Percentiles rank a stretch among this genome's conserved stretches.
These are phyloP conservation scores for Nothocercus nigrocapillus DNA, from an alignment of 2,113 vertebrate genomes.

Conservation along the genomic window DNA sequence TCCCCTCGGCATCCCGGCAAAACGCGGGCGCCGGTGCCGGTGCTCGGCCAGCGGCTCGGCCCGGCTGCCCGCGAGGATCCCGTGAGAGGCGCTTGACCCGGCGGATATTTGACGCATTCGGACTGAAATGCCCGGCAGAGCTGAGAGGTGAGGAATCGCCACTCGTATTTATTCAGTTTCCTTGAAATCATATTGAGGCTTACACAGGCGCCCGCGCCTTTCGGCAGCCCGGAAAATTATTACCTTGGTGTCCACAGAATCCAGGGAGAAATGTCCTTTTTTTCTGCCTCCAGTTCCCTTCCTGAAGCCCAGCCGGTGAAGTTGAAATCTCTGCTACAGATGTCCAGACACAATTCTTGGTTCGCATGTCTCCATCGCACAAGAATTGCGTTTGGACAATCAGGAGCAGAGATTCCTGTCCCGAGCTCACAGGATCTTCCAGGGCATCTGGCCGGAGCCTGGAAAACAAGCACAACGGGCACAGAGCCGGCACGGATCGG, in stretches of 20 bases:
- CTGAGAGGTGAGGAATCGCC: background rate
- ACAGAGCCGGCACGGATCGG: background rate
- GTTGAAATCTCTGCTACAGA: constrained; percentile 94
- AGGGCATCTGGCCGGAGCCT: constrained; percentile 45
- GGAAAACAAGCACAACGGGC: constrained; percentile 55
- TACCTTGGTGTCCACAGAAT: constrained; percentile 12
- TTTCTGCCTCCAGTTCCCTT: background rate
- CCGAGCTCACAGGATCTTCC: constrained; percentile 46
- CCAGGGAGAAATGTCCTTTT: background rate
- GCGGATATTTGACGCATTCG: background rate
- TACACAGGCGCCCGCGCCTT: background rate
- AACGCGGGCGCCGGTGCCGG: background rate
- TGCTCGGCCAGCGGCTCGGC: background rate
- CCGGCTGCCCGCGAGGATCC: background rate
- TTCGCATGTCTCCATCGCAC: constrained; percentile 86
- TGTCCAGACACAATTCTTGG: constrained; percentile 99
- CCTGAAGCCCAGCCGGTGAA: constrained; percentile 31
- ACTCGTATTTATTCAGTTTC: background rate
- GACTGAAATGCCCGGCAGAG: background rate
- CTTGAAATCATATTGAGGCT: background rate
- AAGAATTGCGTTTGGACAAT: constrained; percentile 99
- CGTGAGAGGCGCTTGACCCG: background rate
- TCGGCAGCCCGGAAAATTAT: background rate
- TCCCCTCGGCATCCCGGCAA: background rate
- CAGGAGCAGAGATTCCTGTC: constrained; percentile 88